Evolutionary conservation across 2,888 invertebrate genomes (phyloP).

Genomic region (Hyppa rectilinea): DNA sequence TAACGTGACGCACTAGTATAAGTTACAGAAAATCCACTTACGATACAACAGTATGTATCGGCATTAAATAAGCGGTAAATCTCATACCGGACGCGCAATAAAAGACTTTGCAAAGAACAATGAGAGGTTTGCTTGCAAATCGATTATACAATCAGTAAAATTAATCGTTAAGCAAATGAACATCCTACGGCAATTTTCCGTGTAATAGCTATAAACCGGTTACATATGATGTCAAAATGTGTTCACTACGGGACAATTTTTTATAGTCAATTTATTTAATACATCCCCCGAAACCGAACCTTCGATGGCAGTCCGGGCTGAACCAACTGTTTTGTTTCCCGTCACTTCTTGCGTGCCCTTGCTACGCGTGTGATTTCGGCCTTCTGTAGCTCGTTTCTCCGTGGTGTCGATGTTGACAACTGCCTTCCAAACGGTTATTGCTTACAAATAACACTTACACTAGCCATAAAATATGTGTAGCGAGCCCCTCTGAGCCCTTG

Average conservation of each 20-base stretch:
- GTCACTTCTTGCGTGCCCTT: background rate
- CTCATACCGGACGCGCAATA: too few relatives aligned
- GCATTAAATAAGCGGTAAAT: background rate
- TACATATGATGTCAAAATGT: background rate
- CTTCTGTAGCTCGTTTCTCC: constrained; percentile 8
- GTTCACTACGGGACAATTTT: background rate
- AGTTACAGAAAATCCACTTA: constrained; percentile 27
- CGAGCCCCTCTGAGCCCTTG: constrained; percentile 6
- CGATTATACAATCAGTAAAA: background rate
- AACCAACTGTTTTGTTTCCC: background rate
- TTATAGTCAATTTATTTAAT: background rate
- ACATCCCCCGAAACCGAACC: background rate
- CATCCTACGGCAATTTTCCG: background rate
- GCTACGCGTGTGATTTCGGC: background rate
- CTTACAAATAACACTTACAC: constrained; percentile 56
- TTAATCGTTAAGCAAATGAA: background rate
- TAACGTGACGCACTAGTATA: background rate
- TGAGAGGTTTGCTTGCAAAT: background rate
- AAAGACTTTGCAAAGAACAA: background rate
- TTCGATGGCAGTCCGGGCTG: too few relatives aligned
- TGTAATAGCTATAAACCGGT: background rate
- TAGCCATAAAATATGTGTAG: constrained; percentile 52
- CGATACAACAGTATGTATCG: background rate
- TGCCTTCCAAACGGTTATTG: constrained; percentile 55
- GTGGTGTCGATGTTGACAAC: constrained; percentile 49